These are phyloP conservation scores for Diacarnus erythraeanus DNA, from an alignment of 37 sponge, comb jelly and placozoan genomes.

Conservation along the genomic window DNA sequence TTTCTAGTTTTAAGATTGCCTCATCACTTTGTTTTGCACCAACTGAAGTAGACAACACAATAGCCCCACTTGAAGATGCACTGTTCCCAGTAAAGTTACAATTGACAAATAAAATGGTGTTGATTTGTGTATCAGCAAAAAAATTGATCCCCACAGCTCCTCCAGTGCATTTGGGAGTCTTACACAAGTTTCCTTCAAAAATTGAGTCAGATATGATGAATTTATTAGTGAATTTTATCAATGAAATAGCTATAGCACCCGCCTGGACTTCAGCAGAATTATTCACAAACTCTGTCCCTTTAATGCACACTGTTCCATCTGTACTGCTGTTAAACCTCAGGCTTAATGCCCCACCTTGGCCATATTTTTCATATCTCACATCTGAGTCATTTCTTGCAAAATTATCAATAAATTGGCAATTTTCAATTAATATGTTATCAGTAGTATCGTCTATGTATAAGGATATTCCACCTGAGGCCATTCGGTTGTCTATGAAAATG, in stretches of 20 bases:
- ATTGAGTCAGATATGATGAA: slow-evolving; percentile 14
- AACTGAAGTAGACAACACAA: slow-evolving; percentile 39
- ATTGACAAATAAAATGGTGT: slow-evolving; percentile 22
- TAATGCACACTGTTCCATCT: slow-evolving; percentile 28
- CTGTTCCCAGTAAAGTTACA: slow-evolving; percentile 37
- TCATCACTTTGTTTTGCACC: not conserved
- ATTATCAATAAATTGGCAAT: slow-evolving; percentile 32
- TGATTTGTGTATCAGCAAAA: slow-evolving; percentile 21
- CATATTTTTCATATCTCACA: not conserved
- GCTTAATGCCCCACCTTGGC: slow-evolving; percentile 63
- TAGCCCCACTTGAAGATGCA: slow-evolving; percentile 57
- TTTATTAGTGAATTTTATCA: not conserved
- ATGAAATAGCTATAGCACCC: slow-evolving; percentile 45
- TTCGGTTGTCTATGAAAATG: slow-evolving; percentile 37
- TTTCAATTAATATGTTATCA: not conserved
- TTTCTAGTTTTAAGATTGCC: slow-evolving; percentile 25
- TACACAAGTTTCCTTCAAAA: slow-evolving; percentile 49
- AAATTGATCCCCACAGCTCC: slow-evolving; percentile 65
- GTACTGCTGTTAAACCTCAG: slow-evolving; percentile 21
- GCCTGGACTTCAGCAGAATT: slow-evolving; percentile 60
- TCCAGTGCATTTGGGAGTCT: slow-evolving; percentile 35
- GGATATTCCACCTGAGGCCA: slow-evolving; percentile 53
- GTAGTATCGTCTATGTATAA: slow-evolving; percentile 11
- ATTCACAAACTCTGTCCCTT: slow-evolving; percentile 13
- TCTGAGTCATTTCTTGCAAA: slow-evolving; percentile 22